A percentile compares a stretch with the other conserved stretches of the same genome.
Conservation (phyloP, 2,888 invertebrate genomes). For the Thalpophila matura region DNA sequence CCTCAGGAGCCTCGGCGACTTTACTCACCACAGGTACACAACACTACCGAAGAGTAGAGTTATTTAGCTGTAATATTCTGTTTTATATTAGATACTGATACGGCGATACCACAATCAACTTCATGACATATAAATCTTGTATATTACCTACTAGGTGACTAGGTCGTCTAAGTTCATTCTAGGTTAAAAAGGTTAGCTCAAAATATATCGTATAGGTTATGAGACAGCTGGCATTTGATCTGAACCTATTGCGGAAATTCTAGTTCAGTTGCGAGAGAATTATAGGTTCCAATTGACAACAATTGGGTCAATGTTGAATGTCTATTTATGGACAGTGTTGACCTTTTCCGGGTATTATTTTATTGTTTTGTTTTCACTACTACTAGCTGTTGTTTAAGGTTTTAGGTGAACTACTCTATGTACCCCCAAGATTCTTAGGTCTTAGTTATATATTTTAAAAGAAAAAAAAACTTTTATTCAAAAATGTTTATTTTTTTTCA, state of each 20-base stretch:
- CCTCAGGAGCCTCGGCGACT: too few relatives aligned
- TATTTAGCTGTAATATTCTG: too few relatives aligned
- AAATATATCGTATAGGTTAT: slow-evolving; percentile 35
- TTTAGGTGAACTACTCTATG: too few relatives aligned
- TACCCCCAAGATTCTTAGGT: too few relatives aligned
- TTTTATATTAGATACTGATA: neutral
- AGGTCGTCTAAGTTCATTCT: slow-evolving; percentile 20
- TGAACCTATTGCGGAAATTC: slow-evolving; percentile 40
- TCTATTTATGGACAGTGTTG: neutral
- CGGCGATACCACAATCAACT: neutral
- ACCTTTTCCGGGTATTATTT: neutral
- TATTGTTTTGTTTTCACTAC: neutral
- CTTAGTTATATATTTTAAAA: too few relatives aligned
- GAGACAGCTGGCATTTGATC: slow-evolving; percentile 45
- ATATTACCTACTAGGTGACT: slow-evolving; percentile 20
- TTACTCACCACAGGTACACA: too few relatives aligned
- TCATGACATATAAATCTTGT: slow-evolving; percentile 23
- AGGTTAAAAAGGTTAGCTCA: slow-evolving; percentile 31
- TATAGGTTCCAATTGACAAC: slow-evolving; percentile 17
- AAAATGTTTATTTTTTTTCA: too few relatives aligned
- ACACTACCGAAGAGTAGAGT: too few relatives aligned
- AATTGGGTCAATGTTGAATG: slow-evolving; percentile 42
- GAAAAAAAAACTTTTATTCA: too few relatives aligned
- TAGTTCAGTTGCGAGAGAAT: slow-evolving; percentile 34
- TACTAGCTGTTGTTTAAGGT: too few relatives aligned